A percentile compares a stretch with the other conserved stretches of the same genome.
Conservation (phyloP, 2,888 invertebrate genomes). For the Phortica okadai region DNA sequence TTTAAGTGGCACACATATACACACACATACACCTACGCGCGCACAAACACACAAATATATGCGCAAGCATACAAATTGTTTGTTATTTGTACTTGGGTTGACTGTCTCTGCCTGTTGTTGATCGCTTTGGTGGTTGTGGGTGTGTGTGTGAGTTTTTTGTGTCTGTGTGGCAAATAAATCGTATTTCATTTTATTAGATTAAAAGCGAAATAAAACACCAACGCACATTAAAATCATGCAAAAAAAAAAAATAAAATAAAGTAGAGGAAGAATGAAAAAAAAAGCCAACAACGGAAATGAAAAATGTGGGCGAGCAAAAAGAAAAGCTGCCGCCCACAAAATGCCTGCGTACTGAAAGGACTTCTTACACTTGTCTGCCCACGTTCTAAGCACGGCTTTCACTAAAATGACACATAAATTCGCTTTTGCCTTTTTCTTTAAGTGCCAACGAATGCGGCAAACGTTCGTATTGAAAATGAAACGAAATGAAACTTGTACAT, state of each 20-base stretch:
- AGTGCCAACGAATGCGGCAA: background rate
- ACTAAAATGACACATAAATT: constrained; percentile 9
- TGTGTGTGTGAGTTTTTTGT: background rate
- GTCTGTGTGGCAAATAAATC: constrained; percentile 19
- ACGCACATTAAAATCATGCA: constrained; percentile 5
- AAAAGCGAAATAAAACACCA: constrained; percentile 24
- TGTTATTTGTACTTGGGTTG: background rate
- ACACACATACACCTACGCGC: background rate
- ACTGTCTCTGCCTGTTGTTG: background rate
- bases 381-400: background rate
- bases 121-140: background rate
- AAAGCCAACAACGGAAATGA: background rate
- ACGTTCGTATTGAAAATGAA: background rate
- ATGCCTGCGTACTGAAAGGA: background rate
- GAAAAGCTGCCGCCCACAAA: background rate
- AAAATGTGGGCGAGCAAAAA: background rate
- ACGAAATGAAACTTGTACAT: background rate
- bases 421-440: background rate
- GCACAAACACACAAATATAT: background rate
- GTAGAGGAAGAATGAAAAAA: background rate
- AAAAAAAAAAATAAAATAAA: background rate
- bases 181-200: constrained; percentile 33
- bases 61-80: background rate
- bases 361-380: background rate
- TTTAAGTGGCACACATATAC: constrained; percentile 3